Percentiles rank a stretch among this genome's conserved stretches.
phyloP scores from a whole-genome alignment of 2,797 vertebrate genomes.

The Acrocephalus scirpaceus region DNA sequence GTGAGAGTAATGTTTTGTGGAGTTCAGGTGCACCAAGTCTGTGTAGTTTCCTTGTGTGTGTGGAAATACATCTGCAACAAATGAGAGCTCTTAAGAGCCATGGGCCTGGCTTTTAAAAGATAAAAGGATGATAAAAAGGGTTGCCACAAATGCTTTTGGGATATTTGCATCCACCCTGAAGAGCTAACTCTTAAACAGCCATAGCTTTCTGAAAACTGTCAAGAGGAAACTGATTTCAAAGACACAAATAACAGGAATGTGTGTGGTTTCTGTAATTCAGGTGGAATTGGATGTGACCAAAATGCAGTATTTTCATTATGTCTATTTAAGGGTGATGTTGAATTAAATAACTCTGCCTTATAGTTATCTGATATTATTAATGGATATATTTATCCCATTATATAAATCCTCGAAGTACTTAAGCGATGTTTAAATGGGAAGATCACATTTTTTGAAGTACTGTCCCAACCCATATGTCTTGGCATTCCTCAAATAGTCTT shows the following conservation, averaged over 20 bases:
- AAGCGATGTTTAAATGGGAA: neutral
- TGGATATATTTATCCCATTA: neutral
- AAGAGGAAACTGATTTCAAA: neutral
- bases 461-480: neutral
- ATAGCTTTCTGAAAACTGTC: neutral
- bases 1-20: neutral
- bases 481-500: neutral
- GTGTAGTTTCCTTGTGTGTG: neutral
- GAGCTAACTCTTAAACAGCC: neutral
- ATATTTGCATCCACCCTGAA: neutral
- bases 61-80: neutral
- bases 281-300: neutral
- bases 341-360: neutral
- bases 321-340: neutral
- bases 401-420: neutral
- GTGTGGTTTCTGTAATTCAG: neutral
- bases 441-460: neutral
- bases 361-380: neutral
- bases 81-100: neutral
- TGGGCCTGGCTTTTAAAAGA: neutral
- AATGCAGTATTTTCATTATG: neutral
- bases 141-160: neutral
- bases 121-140: neutral
- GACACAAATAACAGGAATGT: neutral
- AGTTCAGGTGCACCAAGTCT: neutral